Percentiles rank a stretch among this genome's conserved stretches.
phyloP scores from a whole-genome alignment of 2,113 vertebrate genomes.

The Burhinus oedicnemus region DNA sequence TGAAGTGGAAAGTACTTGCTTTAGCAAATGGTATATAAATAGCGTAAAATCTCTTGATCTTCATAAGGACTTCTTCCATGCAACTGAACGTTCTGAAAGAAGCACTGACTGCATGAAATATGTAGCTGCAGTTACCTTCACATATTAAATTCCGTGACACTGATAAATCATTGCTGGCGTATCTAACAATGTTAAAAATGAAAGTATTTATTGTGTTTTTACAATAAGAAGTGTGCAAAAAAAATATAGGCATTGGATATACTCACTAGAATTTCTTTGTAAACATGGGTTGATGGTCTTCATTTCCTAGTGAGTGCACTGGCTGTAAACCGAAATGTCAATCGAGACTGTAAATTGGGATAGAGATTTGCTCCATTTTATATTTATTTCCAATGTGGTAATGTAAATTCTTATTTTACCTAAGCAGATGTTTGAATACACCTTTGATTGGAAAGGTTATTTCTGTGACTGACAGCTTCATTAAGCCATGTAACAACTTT shows the following conservation, averaged over 20 bases:
- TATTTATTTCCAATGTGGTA: neutral
- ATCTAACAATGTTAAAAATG: neutral
- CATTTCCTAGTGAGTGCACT: neutral
- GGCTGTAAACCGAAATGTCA: neutral
- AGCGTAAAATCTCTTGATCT: neutral
- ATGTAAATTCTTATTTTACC: neutral
- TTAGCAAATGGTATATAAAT: neutral
- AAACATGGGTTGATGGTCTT: neutral
- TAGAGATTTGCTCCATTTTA: neutral
- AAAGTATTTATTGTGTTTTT: neutral
- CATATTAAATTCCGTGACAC: neutral
- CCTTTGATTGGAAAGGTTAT: neutral
- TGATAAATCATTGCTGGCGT: neutral
- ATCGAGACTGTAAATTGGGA: neutral
- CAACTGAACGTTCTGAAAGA: neutral
- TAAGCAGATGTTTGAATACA: neutral
- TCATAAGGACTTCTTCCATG: neutral
- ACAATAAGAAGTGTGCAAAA: neutral
- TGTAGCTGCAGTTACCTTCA: neutral
- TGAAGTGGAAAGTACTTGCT: neutral
- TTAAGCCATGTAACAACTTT: neutral
- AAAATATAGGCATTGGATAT: neutral
- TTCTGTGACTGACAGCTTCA: neutral
- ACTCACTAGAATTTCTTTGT: neutral
- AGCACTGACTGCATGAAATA: neutral